Evolutionary conservation across 2,797 vertebrate species (phyloP).

Genomic region (Paedocypris micromegethes): DNA sequence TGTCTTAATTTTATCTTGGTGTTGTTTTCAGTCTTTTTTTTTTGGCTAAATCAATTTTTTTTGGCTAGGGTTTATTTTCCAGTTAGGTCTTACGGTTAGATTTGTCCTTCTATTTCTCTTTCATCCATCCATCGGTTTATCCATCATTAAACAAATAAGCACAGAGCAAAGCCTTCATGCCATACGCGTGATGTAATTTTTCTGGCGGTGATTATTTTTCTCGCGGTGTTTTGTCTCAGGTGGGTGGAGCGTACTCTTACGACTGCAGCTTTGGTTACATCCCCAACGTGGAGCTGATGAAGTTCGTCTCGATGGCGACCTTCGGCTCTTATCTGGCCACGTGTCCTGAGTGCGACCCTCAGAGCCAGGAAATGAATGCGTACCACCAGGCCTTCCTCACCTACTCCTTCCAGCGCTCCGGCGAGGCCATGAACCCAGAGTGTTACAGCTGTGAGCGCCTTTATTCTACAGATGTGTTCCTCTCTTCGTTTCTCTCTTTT

Average conservation of each 20-base stretch:
- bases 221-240: constrained; percentile 59
- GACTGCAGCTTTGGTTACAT: constrained; percentile 97
- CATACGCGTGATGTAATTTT: no score
- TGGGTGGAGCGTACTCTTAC: constrained; percentile 91
- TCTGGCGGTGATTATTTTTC: no score
- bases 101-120: no score
- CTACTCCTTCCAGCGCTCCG: constrained; percentile 89
- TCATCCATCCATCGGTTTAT: no score
- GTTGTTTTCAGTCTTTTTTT: no score
- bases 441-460: constrained; percentile 85
- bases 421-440: constrained; percentile 88
- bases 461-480: not conserved
- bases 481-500: not conserved
- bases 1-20: no score
- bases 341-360: constrained; percentile 78
- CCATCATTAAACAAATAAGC: no score
- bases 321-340: constrained; percentile 91
- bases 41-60: no score
- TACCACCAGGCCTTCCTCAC: constrained; percentile 93
- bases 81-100: no score
- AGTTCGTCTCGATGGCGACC: constrained; percentile 95
- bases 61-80: no score
- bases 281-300: constrained; percentile 97
- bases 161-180: no score
- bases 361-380: constrained; percentile 80